Conservation (phyloP, 1,140 invertebrate species). For the Scaptomyza montana region DNA sequence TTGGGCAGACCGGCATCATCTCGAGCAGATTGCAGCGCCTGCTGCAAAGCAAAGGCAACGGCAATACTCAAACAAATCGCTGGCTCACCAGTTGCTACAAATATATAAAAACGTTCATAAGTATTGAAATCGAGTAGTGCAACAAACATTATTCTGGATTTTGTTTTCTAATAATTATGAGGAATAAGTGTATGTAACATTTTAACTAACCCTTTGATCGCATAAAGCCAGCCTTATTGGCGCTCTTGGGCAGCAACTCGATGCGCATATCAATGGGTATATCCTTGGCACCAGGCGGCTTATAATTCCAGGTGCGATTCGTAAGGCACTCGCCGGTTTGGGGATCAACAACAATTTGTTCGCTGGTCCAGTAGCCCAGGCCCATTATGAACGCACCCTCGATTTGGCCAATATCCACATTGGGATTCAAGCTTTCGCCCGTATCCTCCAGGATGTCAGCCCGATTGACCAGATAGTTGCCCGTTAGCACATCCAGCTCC, state of each 20-base stretch:
- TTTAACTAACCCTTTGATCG: conserved; percentile 89
- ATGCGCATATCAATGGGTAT: conserved; percentile 93
- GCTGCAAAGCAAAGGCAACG: conserved; percentile 89
- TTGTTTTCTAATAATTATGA: background rate
- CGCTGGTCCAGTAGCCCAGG: conserved; percentile 90
- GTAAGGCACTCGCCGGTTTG: conserved; percentile 88
- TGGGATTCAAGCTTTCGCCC: conserved; percentile 89
- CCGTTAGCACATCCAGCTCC: conserved; percentile 90
- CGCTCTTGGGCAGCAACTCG: conserved; percentile 89
- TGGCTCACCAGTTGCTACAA: conserved; percentile 89
- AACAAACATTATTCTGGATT: too few species aligned
- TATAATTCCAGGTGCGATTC: conserved; percentile 92
- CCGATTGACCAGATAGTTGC: conserved; percentile 86
- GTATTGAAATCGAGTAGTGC: background rate
- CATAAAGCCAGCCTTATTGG: conserved; percentile 89
- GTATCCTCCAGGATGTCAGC: conserved; percentile 91
- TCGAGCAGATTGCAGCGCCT: conserved; percentile 88
- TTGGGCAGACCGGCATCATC: conserved; percentile 85
- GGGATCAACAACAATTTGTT: conserved; percentile 88
- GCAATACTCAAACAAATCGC: conserved; percentile 88
- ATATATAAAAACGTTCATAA: background rate
- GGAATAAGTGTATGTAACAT: background rate
- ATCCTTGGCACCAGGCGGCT: conserved; percentile 91
- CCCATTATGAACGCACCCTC: conserved; percentile 93
- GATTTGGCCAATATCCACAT: conserved; percentile 92